These are phyloP conservation scores for Pedetes capensis DNA, from an alignment of 2,113 vertebrate species.

Conservation along the genomic window DNA sequence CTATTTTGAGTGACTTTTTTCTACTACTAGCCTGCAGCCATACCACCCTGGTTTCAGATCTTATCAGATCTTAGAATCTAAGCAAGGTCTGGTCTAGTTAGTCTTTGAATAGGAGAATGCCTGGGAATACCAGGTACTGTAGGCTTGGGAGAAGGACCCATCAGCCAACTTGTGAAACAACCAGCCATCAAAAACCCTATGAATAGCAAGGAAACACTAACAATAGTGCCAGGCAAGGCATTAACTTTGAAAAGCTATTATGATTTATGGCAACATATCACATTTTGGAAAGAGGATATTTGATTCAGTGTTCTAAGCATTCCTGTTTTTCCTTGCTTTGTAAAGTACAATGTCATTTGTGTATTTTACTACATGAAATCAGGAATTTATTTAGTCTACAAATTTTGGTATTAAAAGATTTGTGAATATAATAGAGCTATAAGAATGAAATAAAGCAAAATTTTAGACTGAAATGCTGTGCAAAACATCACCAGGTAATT, in stretches of 20 bases:
- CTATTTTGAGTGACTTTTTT: neutral
- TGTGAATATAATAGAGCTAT: neutral
- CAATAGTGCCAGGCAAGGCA: too few relatives aligned
- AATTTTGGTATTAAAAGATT: neutral
- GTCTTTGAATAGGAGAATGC: too few relatives aligned
- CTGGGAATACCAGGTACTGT: too few relatives aligned
- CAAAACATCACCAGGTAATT: neutral
- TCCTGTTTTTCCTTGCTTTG: neutral
- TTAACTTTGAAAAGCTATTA: neutral
- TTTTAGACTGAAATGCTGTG: neutral
- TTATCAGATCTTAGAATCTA: too few relatives aligned
- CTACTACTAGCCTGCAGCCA: neutral
- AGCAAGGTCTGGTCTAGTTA: too few relatives aligned
- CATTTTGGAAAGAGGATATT: neutral
- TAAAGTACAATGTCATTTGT: neutral
- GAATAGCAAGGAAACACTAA: too few relatives aligned
- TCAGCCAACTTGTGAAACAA: too few relatives aligned
- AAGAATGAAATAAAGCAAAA: neutral
- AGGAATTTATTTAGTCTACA: neutral
- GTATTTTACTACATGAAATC: neutral
- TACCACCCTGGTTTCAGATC: too few relatives aligned
- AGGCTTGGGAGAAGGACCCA: too few relatives aligned
- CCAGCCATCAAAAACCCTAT: too few relatives aligned
- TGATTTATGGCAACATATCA: neutral
- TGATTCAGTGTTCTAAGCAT: neutral